Conservation (phyloP, 2,113 vertebrate genomes). For the Glaucidium brasilianum region DNA sequence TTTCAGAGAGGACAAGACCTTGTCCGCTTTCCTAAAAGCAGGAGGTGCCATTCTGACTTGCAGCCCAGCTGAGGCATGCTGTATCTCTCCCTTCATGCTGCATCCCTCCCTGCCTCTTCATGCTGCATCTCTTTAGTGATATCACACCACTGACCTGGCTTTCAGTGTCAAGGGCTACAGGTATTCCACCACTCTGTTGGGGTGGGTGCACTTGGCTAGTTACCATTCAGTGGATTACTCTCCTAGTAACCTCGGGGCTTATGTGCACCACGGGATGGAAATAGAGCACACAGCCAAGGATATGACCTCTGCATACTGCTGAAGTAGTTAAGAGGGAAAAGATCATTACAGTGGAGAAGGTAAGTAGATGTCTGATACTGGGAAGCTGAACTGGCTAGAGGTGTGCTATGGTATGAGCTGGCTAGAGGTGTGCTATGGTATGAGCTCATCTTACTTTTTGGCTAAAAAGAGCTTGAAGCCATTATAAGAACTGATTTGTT, state of each 20-base stretch:
- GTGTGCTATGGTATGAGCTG: neutral
- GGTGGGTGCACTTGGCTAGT: neutral
- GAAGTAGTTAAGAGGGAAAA: neutral
- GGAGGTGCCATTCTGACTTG: neutral
- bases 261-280: neutral
- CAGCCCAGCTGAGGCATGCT: neutral
- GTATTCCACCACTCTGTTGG: neutral
- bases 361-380: neutral
- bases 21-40: neutral
- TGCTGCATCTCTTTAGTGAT: neutral
- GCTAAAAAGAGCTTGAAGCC: neutral
- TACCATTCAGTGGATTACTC: rapidly evolving
- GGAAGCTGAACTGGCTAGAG: neutral
- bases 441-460: neutral
- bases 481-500: neutral
- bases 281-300: neutral
- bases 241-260: neutral
- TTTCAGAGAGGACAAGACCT: neutral
- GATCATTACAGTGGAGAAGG: neutral
- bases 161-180: neutral
- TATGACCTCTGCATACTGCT: neutral
- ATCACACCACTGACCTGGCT: neutral
- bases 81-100: neutral
- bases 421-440: neutral
- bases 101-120: too few species aligned